Evolutionary conservation across 2,797 vertebrate genomes (phyloP), one percentile per base, ranked within the genome.

Genomic region (Enteromius mattozi): DNA sequence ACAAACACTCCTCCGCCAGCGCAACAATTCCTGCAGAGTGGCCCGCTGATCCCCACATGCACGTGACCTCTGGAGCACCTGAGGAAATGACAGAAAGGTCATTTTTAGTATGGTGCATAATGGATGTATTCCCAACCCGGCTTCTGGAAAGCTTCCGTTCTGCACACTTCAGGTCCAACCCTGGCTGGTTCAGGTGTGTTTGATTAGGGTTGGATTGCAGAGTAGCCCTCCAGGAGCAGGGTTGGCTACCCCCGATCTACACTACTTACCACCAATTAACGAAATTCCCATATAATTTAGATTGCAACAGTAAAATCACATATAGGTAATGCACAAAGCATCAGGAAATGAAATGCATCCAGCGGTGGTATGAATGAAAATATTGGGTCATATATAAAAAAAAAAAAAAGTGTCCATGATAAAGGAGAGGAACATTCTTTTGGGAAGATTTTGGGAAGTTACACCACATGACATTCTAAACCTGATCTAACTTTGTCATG

Each of bases 1-100:
- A 81, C 96, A 97, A 86, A 97, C 95, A 90, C 91, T 94, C 89
- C 95, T 94, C 80, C 96, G 94, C 96, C 96, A 96, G 35, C 95
- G 95, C 89, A 98, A 92, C 80, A 98, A 94, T 90, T 98, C 96
- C 89, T 94, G 94, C 40, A 98, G 93, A 87, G 97, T 91, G 54
- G 92, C 88, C 0, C 92, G 96, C 88, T 97, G 96, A 12, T 97
- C 95, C 89, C 94, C 94, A 0, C 94, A 96, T 84, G 96, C 92
- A 89, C 94, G 93, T 85, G 97, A 93, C 87, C 95, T 95, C 89
- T 96, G 97, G 91, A 96, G 95, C 78, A 96, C 95, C 97, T 99
- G 91, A n/a, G 45, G 47, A 13, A 61, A 78, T 42, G 7, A 51
- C 54, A 84, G 33, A 51, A 75, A 19, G 17, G 9, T 54, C 6